Conservation (phyloP, 92 coral and sea anemone species). For the Anthopleura xanthogrammica region DNA sequence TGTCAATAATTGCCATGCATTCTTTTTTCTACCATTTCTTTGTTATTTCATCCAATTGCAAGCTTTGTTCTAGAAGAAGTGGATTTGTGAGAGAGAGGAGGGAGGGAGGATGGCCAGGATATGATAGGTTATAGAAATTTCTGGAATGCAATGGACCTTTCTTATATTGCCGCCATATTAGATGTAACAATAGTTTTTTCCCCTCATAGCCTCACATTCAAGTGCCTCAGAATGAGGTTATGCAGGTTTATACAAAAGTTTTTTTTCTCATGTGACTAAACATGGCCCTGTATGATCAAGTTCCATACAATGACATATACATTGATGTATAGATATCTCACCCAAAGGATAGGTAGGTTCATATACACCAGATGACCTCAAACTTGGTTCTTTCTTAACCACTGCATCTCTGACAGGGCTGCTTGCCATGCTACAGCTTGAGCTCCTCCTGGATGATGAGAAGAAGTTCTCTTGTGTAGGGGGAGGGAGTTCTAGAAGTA, state of each 20-base stretch:
- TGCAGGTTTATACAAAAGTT: too few species aligned
- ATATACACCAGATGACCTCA: constrained; percentile 15
- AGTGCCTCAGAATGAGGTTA: too few species aligned
- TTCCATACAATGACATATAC: too few species aligned
- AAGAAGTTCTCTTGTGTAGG: constrained; percentile 28
- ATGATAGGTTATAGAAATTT: neutral
- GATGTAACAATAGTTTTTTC: too few species aligned
- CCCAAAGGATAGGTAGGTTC: constrained; percentile 25
- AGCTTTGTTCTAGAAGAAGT: too few species aligned
- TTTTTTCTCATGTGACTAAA: too few species aligned
- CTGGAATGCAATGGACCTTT: neutral
- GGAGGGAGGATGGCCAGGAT: neutral
- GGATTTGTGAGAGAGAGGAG: neutral
- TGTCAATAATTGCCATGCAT: too few species aligned
- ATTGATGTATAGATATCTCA: neutral
- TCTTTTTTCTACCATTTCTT: too few species aligned
- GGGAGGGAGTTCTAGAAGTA: constrained; percentile 21
- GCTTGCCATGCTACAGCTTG: constrained; percentile 56
- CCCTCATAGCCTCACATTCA: too few species aligned
- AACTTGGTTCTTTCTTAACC: constrained; percentile 23
- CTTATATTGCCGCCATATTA: too few species aligned
- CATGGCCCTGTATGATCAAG: too few species aligned
- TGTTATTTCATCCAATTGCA: too few species aligned
- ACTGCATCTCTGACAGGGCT: constrained; percentile 30
- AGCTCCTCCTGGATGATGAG: constrained; percentile 41